Base-by-base conservation (phyloP, 2,113 vertebrate species). In the Steatornis caripensis region DNA sequence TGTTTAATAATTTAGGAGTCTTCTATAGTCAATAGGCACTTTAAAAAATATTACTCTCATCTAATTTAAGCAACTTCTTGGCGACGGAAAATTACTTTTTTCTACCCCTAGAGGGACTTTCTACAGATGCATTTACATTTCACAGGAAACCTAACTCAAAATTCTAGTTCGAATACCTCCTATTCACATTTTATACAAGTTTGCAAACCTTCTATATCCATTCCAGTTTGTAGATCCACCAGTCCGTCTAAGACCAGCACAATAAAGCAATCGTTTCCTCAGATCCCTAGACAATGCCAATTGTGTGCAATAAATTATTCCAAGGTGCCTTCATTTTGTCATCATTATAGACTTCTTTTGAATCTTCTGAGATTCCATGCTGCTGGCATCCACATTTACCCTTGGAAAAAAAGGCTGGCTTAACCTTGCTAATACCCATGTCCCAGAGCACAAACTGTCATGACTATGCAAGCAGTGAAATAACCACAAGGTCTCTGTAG, bases 381-480 rank as follows among this genome's bases (percentile, higher is more conserved):
- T 77, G 46, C 68, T 90, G 83, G 58, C 83, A 93, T 90, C 62
- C 55, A 88, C 80, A 46, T 89, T 95, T 92, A 89, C 72, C 93
- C 91, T 93, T 95, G 95, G 58, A 90, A 89, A 76, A 79, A 76
- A 87, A 87, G 43, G 26, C 77, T 86, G 89, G 84, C 84, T 97
- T 95, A 92, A 96, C 89, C 93, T 95, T 96, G 87, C 39, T 94
- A 96, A 94, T 91, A 81, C 34, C 0, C 54, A 62, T 41, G 79
- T 97, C 94, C 94, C 95, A 96, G 37, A 93, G 70, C 90, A 95
- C 61, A 7, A 81, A 72, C 95, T 96, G 96, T 96, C 94, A 95
- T 48, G 71, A 84, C 91, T 95, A 78, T 89, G 94, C 86, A 97
- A 95, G 94, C 72, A 91, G 51, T 92, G 86, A 94, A 96, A 95